Base-by-base conservation (phyloP, 2,888 invertebrate genomes). In the Lasioglossum villosulum region DNA sequence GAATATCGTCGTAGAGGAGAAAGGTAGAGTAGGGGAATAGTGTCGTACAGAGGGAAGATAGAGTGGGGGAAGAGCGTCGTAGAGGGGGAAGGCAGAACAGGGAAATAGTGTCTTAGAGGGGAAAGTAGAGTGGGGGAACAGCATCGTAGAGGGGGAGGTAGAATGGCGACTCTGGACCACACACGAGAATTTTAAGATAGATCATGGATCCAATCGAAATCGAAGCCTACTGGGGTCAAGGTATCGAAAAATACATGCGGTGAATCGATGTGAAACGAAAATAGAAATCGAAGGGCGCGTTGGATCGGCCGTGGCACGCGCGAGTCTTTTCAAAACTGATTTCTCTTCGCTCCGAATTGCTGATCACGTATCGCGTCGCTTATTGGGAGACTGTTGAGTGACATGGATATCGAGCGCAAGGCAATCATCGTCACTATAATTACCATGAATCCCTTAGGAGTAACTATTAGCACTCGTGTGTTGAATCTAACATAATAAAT, bases 281-380 rank as follows among this genome's bases (percentile, higher is more conserved):
- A 79, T 72, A 75, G 76, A 71, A 59, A 71, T 66, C 4, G 63
- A 30, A 71, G 71, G 39, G 34, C 45, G 23, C 52, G n/a, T 70
- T 45, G 45, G 37, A 39, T 84, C 72, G 75, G 45, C 66, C 73
- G 52, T 76, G 84, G 63, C 80, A 86, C 86, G 81, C 78, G 84
- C 76, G 84, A 66, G 73, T 12, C 76, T 80, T 80, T 72, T 80
- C 37, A 48, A 86, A 71, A 72, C 78, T 73, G 82, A 86, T 87
- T 89, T 86, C 84, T 79, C 87, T 80, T 75, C 78, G 39, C 70
- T 79, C 34, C 72, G 56, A 84, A 80, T 70, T 88, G 89, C 88
- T 48, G 34, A 30, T 88, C 90, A 90, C 89, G 88, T 89, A 88
- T 34, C 52, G 75, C 59, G 34, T 16, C 12, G 34, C 73, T 80